Evolutionary conservation across 2,797 vertebrate genomes (phyloP).

Genomic region (Picus viridis): DNA sequence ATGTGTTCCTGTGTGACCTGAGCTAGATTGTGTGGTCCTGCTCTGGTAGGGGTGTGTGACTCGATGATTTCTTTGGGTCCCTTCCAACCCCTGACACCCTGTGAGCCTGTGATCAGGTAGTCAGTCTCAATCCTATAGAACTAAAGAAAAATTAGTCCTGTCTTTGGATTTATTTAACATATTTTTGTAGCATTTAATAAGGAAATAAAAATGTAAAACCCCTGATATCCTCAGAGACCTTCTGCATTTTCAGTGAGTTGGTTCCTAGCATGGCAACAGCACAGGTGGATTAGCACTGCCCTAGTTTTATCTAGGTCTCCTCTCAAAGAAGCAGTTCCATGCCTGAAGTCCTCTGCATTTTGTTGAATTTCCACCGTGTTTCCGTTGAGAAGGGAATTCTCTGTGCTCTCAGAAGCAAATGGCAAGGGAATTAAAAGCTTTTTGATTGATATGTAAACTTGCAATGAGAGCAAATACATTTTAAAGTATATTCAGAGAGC

Average conservation of each 20-base stretch:
- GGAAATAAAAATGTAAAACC: background rate
- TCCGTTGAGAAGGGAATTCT: background rate
- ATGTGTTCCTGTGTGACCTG: no score
- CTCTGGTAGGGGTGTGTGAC: no score
- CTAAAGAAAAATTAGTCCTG: background rate
- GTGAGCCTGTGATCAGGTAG: no score
- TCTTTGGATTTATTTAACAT: background rate
- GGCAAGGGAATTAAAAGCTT: background rate
- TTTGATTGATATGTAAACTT: background rate
- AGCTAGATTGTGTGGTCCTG: no score
- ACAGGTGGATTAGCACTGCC: background rate
- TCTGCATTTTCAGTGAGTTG: background rate
- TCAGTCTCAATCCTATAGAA: background rate
- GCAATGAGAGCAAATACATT: background rate
- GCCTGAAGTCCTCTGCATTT: background rate
- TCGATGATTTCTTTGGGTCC: no score
- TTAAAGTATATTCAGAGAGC: background rate
- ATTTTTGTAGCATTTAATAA: background rate
- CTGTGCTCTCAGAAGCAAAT: background rate
- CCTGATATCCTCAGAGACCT: background rate
- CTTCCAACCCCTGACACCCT: no score
- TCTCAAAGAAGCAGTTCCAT: background rate
- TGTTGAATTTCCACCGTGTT: background rate
- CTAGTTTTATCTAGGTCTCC: background rate
- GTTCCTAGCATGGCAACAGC: background rate